phyloP scores from a whole-genome alignment of 1,140 invertebrate genomes.

The Euwallacea fornicatus region DNA sequence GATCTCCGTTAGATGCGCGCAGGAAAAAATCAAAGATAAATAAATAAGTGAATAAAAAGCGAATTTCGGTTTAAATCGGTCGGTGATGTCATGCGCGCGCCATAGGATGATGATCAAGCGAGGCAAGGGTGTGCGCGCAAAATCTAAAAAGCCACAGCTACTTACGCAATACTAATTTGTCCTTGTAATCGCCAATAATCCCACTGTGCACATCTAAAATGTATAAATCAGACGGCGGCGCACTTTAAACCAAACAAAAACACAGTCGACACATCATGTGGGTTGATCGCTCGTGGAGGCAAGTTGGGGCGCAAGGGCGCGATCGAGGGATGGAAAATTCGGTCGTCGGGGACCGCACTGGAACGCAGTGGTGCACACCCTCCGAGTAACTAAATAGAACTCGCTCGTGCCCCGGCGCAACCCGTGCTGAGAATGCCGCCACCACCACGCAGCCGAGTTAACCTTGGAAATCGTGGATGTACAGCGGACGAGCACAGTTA shows the following conservation, averaged over 20 bases:
- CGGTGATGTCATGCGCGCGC: slow-evolving; percentile 46
- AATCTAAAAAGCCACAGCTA: slow-evolving; percentile 42
- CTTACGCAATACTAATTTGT: slow-evolving; percentile 52
- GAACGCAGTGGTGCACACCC: slow-evolving; percentile 51
- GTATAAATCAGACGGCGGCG: slow-evolving; percentile 27
- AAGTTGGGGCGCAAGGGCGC: background rate
- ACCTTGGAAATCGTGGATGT: slow-evolving; percentile 54
- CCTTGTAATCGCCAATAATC: slow-evolving; percentile 44
- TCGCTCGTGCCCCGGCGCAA: slow-evolving; percentile 52
- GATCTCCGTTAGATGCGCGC: background rate
- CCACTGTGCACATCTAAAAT: slow-evolving; percentile 7
- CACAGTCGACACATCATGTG: too few relatives aligned
- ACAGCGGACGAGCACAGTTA: slow-evolving; percentile 42
- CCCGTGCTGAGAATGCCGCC: slow-evolving; percentile 52
- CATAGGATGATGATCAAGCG: background rate
- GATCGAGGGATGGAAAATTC: background rate
- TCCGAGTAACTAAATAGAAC: slow-evolving; percentile 53
- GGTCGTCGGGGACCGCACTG: background rate
- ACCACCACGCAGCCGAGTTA: slow-evolving; percentile 50
- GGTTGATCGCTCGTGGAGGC: background rate
- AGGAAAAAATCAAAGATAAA: slow-evolving; percentile 7
- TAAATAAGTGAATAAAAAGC: slow-evolving; percentile 15
- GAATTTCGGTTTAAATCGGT: slow-evolving; percentile 17
- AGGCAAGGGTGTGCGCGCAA: slow-evolving; percentile 48
- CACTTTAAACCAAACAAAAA: background rate